Evolutionary conservation across 2,113 vertebrate genomes (phyloP).

Genomic region (Carassius carassius): DNA sequence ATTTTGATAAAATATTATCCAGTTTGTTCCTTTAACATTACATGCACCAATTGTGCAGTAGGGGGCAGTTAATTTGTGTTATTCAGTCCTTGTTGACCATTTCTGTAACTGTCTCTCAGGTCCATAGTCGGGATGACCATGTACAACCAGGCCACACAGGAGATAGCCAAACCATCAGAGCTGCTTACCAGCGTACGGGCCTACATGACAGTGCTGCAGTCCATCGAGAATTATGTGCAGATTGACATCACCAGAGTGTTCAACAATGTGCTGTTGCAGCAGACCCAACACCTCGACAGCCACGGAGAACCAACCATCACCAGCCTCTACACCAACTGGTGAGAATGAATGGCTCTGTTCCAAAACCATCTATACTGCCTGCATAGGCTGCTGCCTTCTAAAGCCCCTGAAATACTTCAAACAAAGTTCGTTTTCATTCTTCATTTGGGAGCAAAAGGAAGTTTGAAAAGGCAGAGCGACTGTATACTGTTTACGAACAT

Average conservation of each 20-base stretch:
- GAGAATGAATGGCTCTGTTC: slow-evolving; percentile 51
- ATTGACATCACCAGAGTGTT: slow-evolving; percentile 99
- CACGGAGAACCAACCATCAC: slow-evolving; percentile 99
- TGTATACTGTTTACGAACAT: no score
- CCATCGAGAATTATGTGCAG: slow-evolving; percentile 98
- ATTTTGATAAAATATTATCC: background rate
- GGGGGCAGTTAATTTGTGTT: background rate
- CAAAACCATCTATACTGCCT: background rate
- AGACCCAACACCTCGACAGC: slow-evolving; percentile 98
- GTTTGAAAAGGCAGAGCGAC: no score
- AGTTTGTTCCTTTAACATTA: background rate
- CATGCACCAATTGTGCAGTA: background rate
- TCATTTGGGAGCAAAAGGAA: no score
- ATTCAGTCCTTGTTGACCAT: background rate
- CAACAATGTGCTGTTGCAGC: slow-evolving; percentile 98
- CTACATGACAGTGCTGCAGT: slow-evolving; percentile 98
- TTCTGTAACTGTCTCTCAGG: slow-evolving; percentile 68
- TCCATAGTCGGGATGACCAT: slow-evolving; percentile 99
- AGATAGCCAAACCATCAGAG: slow-evolving; percentile 98
- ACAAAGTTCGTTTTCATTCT: no score
- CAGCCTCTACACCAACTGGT: slow-evolving; percentile 99
- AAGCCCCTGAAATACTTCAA: no score
- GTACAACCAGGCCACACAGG: slow-evolving; percentile 99
- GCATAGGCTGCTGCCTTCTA: background rate
- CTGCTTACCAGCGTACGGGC: slow-evolving; percentile 95